Conservation (phyloP, 1,140 invertebrate species). For the Drosophila ironensis region DNA sequence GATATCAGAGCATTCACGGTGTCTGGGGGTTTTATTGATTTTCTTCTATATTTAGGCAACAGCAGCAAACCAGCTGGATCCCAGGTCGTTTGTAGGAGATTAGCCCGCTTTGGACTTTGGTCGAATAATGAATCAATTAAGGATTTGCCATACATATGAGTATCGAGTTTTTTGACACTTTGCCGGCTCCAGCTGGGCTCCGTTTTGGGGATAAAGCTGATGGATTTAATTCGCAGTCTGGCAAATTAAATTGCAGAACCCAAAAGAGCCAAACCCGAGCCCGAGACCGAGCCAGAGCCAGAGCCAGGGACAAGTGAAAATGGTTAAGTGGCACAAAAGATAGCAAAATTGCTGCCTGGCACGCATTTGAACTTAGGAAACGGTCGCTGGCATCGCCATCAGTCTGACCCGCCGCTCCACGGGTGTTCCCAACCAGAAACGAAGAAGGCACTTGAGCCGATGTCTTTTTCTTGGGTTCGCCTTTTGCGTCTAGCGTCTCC, state of each 20-base stretch:
- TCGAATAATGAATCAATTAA: constrained; percentile 18
- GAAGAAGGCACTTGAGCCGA: constrained; percentile 7
- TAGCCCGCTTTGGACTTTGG: constrained; percentile 1
- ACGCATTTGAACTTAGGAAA: constrained; percentile 49
- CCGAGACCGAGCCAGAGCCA: too few relatives aligned
- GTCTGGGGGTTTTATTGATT: constrained; percentile 23
- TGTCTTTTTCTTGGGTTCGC: constrained; percentile 7
- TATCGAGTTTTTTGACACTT: too few relatives aligned
- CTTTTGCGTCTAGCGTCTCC: not conserved
- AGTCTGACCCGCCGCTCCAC: constrained; percentile 18
- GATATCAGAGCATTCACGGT: constrained; percentile 8
- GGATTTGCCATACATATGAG: too few relatives aligned
- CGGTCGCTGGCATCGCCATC: constrained; percentile 24
- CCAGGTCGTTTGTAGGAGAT: constrained; percentile 15
- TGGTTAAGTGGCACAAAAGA: constrained; percentile 37
- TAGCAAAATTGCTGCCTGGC: constrained; percentile 45
- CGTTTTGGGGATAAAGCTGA: not conserved
- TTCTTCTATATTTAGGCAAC: constrained; percentile 33
- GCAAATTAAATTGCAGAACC: constrained; percentile 25
- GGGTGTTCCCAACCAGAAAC: constrained; percentile 39
- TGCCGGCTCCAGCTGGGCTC: not conserved
- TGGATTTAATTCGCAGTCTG: constrained; percentile 15
- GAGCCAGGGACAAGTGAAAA: constrained; percentile 24
- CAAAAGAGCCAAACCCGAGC: too few relatives aligned
- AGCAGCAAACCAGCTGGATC: too few relatives aligned